A percentile compares a stretch with the other conserved stretches of the same genome.
Conservation (phyloP, 2,888 invertebrate genomes). For the Trichacis sp. region DNA sequence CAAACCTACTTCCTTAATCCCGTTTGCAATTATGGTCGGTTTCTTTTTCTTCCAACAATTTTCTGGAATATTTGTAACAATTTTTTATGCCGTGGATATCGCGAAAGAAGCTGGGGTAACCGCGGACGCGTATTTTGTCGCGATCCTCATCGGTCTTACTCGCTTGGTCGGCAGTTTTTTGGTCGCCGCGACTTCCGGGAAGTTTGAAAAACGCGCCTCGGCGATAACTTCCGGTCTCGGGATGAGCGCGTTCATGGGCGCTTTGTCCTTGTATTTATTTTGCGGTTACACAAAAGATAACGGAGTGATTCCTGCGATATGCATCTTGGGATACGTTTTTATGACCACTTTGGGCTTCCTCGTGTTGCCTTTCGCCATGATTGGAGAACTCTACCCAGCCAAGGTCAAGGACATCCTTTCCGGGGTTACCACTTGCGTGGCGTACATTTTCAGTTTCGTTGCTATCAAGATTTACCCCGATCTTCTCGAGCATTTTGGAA, state of each 20-base stretch:
- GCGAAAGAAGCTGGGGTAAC: conserved; percentile 69
- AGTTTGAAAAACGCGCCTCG: conserved; percentile 73
- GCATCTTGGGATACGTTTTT: conserved; percentile 70
- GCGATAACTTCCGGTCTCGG: conserved; percentile 73
- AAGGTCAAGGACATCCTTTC: conserved; percentile 71
- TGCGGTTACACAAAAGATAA: conserved; percentile 53
- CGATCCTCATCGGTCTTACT: conserved; percentile 71
- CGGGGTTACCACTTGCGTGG: conserved; percentile 69
- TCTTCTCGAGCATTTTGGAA: conserved; percentile 66
- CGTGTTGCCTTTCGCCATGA: conserved; percentile 73
- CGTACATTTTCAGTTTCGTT: conserved; percentile 71
- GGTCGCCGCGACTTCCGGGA: conserved; percentile 70
- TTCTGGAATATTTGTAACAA: conserved; percentile 72
- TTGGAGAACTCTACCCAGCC: conserved; percentile 72
- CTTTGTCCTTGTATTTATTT: conserved; percentile 69
- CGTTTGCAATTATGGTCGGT: conserved; percentile 69
- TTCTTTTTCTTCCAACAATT: conserved; percentile 75
- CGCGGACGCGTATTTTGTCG: conserved; percentile 70
- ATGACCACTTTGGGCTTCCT: conserved; percentile 72
- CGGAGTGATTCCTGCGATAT: conserved; percentile 66
- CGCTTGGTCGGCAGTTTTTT: conserved; percentile 69
- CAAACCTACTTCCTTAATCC: conserved; percentile 68
- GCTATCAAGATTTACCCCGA: conserved; percentile 71
- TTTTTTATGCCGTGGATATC: conserved; percentile 73
- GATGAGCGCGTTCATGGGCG: conserved; percentile 72